A percentile compares a stretch with the other conserved stretches of the same genome.
phyloP scores from a whole-genome alignment of 2,797 vertebrate genomes.

The Enteromius anoplus region DNA sequence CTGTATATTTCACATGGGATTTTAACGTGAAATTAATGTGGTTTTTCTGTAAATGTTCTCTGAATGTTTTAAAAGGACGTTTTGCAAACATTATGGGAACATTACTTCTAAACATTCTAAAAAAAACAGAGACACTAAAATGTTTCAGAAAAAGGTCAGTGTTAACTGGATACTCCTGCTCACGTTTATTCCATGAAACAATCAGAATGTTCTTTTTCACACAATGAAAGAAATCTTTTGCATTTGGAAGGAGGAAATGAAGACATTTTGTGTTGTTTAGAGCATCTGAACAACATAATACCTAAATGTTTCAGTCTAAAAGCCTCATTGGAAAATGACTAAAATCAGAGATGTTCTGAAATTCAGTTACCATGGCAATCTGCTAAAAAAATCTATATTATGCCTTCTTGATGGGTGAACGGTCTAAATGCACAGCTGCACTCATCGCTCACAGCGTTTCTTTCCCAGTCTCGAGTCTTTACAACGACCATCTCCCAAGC shows the following conservation, averaged over 20 bases:
- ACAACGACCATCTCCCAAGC: constrained; percentile 63
- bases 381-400: constrained; percentile 34
- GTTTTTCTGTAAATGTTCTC: neutral
- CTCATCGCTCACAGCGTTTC: constrained; percentile 30
- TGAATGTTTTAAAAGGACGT: neutral
- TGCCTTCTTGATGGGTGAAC: constrained; percentile 14
- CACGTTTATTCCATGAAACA: neutral
- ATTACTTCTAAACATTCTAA: neutral
- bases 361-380: constrained; percentile 42
- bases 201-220: neutral
- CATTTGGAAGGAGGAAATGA: neutral
- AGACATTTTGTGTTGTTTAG: neutral
- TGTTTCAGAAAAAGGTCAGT: neutral
- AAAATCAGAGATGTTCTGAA: neutral
- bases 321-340: neutral
- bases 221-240: neutral
- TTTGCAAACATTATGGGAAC: neutral
- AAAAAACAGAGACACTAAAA: neutral
- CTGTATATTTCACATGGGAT: neutral
- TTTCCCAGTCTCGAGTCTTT: constrained; percentile 55
- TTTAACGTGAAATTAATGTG: neutral
- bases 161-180: neutral
- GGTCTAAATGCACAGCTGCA: constrained; percentile 29
- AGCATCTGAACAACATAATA: neutral
- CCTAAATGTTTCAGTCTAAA: neutral